Conservation (phyloP, 2,113 vertebrate genomes). For the Vombatus ursinus region DNA sequence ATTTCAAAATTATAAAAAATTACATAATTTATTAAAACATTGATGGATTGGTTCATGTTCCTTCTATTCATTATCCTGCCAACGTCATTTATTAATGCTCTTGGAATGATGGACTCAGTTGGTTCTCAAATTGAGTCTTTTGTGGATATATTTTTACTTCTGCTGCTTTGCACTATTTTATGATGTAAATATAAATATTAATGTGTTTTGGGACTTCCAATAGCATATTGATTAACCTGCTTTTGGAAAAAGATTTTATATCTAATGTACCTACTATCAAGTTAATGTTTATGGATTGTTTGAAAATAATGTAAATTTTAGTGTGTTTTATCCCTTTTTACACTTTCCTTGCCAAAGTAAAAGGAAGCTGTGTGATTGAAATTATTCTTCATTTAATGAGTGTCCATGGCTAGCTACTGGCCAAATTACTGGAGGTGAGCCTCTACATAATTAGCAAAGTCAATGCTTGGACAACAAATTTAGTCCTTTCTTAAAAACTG, state of each 20-base stretch:
- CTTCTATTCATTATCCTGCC: background rate
- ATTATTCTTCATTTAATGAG: too few species aligned
- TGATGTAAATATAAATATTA: background rate
- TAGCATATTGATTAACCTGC: background rate
- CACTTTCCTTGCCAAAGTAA: background rate
- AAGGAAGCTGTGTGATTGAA: background rate
- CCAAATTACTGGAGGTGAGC: too few species aligned
- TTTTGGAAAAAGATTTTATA: background rate
- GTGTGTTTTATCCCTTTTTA: background rate
- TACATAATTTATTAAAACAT: background rate
- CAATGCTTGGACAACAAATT: background rate
- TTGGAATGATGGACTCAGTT: background rate
- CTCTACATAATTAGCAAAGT: background rate
- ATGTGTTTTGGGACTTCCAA: background rate
- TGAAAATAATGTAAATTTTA: background rate
- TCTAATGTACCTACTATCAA: background rate
- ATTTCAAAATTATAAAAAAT: too few species aligned
- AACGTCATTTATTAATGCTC: background rate
- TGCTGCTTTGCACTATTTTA: background rate
- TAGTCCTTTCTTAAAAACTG: background rate
- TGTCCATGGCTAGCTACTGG: too few species aligned
- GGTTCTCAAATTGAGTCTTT: background rate
- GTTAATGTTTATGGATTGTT: background rate
- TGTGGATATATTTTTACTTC: background rate
- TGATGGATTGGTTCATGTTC: background rate